These are phyloP conservation scores for Ciconia nigra DNA, from an alignment of 2,797 vertebrate species.

Conservation along the genomic window DNA sequence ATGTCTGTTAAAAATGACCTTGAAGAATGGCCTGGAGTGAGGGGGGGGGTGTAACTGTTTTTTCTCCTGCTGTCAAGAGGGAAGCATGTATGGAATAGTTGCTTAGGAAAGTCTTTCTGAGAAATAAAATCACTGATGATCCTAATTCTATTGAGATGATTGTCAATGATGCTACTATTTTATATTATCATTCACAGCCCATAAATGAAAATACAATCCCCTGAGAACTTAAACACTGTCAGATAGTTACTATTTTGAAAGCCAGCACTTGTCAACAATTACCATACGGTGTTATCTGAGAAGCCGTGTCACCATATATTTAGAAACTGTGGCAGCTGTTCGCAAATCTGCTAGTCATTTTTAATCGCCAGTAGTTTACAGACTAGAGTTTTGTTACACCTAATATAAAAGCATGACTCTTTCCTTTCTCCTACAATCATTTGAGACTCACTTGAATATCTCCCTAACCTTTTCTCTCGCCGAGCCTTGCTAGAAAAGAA, in stretches of 20 bases:
- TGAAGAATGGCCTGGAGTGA: neutral
- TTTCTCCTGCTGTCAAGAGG: neutral
- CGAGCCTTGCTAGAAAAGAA: neutral
- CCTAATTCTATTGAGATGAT: neutral
- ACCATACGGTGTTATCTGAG: constrained; percentile 1
- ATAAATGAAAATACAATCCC: neutral
- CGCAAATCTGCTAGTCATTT: neutral
- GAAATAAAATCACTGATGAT: neutral
- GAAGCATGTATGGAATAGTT: neutral
- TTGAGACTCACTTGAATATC: neutral
- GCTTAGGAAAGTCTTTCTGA: neutral
- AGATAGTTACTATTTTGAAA: constrained; percentile 33
- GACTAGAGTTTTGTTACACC: neutral
- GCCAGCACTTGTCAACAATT: neutral
- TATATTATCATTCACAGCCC: neutral
- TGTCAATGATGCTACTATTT: neutral
- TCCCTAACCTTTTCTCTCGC: neutral
- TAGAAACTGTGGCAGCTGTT: constrained; percentile 40
- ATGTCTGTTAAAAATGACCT: neutral
- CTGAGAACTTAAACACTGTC: neutral
- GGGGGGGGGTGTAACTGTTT: neutral
- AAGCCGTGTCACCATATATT: constrained; percentile 10
- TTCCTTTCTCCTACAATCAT: neutral
- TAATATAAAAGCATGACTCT: neutral
- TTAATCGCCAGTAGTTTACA: neutral